Evolutionary conservation across 2,113 vertebrate genomes (phyloP), one percentile per base, ranked within the genome.

Genomic region (Leuciscus idus): DNA sequence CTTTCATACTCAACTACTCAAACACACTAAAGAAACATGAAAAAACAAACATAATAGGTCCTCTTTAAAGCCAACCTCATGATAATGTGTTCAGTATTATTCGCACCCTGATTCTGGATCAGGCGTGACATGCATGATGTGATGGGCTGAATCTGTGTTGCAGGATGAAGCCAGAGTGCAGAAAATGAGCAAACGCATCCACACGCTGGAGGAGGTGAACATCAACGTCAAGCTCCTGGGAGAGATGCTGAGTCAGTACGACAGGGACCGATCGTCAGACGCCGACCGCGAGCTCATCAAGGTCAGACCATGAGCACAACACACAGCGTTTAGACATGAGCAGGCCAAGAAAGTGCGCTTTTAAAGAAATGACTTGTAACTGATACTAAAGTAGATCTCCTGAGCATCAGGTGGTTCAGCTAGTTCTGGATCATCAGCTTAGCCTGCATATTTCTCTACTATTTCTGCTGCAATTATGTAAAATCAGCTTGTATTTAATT

Each of bases 111-210:
- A 70, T 70, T 70, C 66, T 70, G 30, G 30, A 70, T 70, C 66
- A 21, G 66, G 30, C 10, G 33, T 39, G 66, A 19, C 61, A 6
- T 78, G 11, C 48, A 21, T 10, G 17, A 6, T 23, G 48, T 7
- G 5, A 33, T 7, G n/a, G 26, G 8, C 17, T 8, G 19, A 50
- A 28, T 72, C 8, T 52, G 70, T 62, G 30, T 81, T 33, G 52
- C 90, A 99, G 98, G 98, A 99, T 6, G 98, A 99, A 87, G 98
- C 94, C 0, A 95, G 98, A 1, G 97, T 98, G 91, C 97, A 98
- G 73, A 98, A 97, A 84, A 95, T 96, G 33, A 96, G 95, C 0
- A 97, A 96, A 88, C 96, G 98, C 4, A 88, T 96, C 66, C 94
- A 98, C 92, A 97, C 96, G 0, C 90, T 99, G 91, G 98, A 99